Conservation (phyloP, 2,888 invertebrate species). For the Cryptops parisi region DNA sequence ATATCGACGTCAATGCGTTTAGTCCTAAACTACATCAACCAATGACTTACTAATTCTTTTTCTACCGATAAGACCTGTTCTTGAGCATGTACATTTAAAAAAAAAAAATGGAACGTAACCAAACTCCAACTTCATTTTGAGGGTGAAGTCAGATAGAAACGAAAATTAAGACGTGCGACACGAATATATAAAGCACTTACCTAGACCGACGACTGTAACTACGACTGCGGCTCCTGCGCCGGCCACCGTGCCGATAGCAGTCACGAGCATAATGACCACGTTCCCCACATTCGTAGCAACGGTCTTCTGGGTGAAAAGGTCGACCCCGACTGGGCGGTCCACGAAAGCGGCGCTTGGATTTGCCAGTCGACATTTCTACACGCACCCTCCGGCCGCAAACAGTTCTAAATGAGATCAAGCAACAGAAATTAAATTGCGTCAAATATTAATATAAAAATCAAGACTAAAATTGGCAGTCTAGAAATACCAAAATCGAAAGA, state of each 20-base stretch:
- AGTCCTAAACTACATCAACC: too few species aligned
- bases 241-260: conserved; percentile 36
- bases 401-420: conserved; percentile 23
- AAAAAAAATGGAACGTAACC: too few species aligned
- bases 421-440: not conserved
- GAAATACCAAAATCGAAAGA: too few species aligned
- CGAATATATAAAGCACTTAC: not conserved
- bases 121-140: not conserved
- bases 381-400: conserved; percentile 76
- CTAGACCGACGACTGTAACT: conserved; percentile 7
- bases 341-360: conserved; percentile 30
- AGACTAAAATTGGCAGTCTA: too few species aligned
- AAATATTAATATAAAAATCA: not conserved
- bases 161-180: not conserved
- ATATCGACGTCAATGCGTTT: too few species aligned
- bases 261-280: conserved; percentile 87
- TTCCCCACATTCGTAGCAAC: conserved; percentile 89
- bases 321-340: conserved; percentile 33
- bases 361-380: conserved; percentile 84
- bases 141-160: not conserved
- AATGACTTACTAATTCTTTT: too few species aligned
- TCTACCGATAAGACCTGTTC: too few species aligned
- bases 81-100: too few species aligned
- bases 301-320: conserved; percentile 76
- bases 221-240: conserved; percentile 15